Conservation (phyloP, 1,140 invertebrate species). For the Solenopsis fugax region DNA sequence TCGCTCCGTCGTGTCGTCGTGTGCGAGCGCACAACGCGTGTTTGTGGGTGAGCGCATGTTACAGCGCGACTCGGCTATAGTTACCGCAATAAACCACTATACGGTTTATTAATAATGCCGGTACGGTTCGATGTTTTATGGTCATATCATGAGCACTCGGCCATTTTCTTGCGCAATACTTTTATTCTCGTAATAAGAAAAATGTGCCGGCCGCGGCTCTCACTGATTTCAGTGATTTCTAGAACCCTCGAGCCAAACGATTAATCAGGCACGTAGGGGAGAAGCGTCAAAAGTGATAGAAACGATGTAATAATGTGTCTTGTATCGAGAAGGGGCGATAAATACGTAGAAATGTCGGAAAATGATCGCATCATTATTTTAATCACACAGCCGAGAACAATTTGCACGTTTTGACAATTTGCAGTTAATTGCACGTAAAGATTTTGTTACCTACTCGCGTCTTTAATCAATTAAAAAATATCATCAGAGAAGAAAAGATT, state of each 20-base stretch:
- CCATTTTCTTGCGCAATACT: conserved; percentile 83
- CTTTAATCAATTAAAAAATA: conserved; percentile 14
- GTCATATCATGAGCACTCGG: conserved; percentile 79
- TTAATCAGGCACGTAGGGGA: not conserved
- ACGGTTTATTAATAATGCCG: conserved; percentile 85
- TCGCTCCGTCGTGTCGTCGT: not conserved
- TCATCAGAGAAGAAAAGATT: not conserved
- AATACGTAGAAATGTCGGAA: not conserved
- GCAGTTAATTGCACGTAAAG: conserved; percentile 14
- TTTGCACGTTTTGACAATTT: too few species aligned
- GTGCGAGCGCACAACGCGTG: conserved; percentile 29
- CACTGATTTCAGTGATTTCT: conserved; percentile 25
- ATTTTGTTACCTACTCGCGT: conserved; percentile 4
- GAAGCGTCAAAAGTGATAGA: not conserved
- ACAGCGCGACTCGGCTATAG: conserved; percentile 69
- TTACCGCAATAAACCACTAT: conserved; percentile 79
- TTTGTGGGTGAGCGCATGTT: conserved; percentile 9
- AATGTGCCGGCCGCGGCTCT: conserved; percentile 43
- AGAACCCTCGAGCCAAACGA: not conserved
- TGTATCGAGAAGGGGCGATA: not conserved
- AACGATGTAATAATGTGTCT: not conserved
- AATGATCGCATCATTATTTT: conserved; percentile 23
- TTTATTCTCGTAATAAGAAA: conserved; percentile 81
- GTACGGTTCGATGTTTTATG: conserved; percentile 81
- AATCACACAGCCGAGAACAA: not conserved